Evolutionary conservation across 2,113 vertebrate species (phyloP).

Genomic region (Corythaixoides concolor): DNA sequence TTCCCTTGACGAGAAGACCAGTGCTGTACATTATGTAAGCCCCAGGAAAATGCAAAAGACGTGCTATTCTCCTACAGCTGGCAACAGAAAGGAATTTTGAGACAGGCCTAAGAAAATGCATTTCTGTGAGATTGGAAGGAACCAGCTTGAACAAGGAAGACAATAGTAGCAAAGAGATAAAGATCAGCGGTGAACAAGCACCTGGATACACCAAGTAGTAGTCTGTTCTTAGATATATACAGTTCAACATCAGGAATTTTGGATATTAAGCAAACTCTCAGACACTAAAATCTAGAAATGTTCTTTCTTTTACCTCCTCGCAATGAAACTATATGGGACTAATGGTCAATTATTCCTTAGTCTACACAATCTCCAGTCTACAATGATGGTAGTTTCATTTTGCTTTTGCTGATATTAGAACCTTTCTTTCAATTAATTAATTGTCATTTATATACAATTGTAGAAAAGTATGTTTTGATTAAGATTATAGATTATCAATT

Average conservation of each 20-base stretch:
- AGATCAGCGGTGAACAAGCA: background rate
- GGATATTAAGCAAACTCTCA: background rate
- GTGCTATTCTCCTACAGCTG: background rate
- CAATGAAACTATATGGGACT: background rate
- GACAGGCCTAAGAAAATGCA: background rate
- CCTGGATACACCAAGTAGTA: background rate
- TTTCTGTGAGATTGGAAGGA: background rate
- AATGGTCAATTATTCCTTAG: rapidly evolving
- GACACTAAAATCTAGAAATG: background rate
- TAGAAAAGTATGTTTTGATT: background rate
- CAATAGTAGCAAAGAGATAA: background rate
- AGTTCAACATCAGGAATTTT: background rate
- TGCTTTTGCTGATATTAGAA: background rate
- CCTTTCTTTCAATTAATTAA: background rate
- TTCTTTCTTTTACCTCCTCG: background rate
- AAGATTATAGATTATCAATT: background rate
- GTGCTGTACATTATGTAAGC: background rate
- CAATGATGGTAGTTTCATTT: background rate
- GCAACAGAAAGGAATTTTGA: background rate
- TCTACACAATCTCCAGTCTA: background rate
- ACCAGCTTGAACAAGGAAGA: background rate
- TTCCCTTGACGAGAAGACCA: background rate
- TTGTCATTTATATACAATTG: background rate
- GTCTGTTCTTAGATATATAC: background rate
- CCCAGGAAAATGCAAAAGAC: background rate